Evolutionary conservation across 2,888 invertebrate species (phyloP).

Genomic region (Chloroclysta siterata): DNA sequence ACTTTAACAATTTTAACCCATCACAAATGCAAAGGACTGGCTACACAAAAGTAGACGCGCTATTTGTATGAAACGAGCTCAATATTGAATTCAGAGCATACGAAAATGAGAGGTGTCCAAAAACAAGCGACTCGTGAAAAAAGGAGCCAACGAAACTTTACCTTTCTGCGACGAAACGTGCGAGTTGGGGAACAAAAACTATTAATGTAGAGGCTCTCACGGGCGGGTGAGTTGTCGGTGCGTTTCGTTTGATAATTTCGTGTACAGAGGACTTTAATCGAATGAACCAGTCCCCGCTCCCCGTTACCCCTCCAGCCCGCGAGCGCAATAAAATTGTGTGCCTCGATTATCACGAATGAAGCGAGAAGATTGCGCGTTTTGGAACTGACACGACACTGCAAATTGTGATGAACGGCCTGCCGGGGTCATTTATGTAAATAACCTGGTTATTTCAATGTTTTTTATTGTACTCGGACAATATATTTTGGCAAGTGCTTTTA

Average conservation of each 20-base stretch:
- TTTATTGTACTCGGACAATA: constrained; percentile 3
- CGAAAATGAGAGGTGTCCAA: constrained; percentile 61
- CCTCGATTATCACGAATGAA: constrained; percentile 63
- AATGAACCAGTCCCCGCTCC: constrained; percentile 60
- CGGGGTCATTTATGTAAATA: constrained; percentile 20
- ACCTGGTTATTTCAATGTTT: constrained; percentile 3
- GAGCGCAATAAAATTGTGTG: constrained; percentile 68
- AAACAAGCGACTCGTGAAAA: constrained; percentile 60
- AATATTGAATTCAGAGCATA: constrained; percentile 53
- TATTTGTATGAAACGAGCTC: constrained; percentile 55
- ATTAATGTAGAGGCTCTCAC: constrained; percentile 78
- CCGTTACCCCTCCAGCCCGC: constrained; percentile 35
- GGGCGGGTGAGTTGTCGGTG: constrained; percentile 78
- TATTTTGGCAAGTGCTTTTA: background rate
- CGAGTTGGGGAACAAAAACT: constrained; percentile 77
- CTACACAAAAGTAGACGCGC: constrained; percentile 41
- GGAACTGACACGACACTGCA: constrained; percentile 46
- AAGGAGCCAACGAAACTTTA: constrained; percentile 55
- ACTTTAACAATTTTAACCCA: constrained; percentile 38
- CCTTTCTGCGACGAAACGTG: constrained; percentile 68
- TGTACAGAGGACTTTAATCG: constrained; percentile 81
- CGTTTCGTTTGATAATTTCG: constrained; percentile 83
- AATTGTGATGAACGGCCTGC: constrained; percentile 31
- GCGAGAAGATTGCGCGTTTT: constrained; percentile 54
- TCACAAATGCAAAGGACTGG: constrained; percentile 48